A percentile compares a stretch with the other conserved stretches of the same genome.
Evolutionary conservation across 2,888 invertebrate genomes (phyloP).

Genomic region (Tuberolachnus salignus): DNA sequence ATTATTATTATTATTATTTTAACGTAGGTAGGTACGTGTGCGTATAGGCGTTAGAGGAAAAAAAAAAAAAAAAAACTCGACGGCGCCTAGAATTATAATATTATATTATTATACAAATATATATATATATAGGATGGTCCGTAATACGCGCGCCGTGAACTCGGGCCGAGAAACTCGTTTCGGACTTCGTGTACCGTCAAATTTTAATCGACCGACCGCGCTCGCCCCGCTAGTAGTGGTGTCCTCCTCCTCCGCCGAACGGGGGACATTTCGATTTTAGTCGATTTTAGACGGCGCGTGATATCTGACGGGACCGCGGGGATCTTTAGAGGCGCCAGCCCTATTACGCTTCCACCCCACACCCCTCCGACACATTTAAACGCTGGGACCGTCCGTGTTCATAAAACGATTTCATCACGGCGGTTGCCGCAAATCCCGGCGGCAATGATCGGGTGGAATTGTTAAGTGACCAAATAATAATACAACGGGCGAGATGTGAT

Average conservation of each 20-base stretch:
- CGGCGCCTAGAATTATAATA: constrained; percentile 34
- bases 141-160: background rate
- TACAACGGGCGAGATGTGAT: background rate
- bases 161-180: background rate
- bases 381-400: background rate
- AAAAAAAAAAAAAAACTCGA: background rate
- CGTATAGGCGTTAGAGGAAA: constrained; percentile 14
- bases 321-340: no score
- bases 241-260: no score
- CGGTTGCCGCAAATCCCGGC: no score
- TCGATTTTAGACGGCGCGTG: no score
- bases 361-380: background rate
- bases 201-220: no score
- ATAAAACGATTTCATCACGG: no score
- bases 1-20: background rate
- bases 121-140: background rate
- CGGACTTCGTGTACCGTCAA: background rate
- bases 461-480: no score
- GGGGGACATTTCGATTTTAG: no score
- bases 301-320: no score
- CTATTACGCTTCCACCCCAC: no score
- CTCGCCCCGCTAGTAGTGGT: no score
- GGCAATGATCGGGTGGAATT: no score
- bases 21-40: background rate
- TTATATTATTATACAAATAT: background rate